Base-by-base conservation (phyloP, 2,797 vertebrate species). In the Mormyrops boulengeri region DNA sequence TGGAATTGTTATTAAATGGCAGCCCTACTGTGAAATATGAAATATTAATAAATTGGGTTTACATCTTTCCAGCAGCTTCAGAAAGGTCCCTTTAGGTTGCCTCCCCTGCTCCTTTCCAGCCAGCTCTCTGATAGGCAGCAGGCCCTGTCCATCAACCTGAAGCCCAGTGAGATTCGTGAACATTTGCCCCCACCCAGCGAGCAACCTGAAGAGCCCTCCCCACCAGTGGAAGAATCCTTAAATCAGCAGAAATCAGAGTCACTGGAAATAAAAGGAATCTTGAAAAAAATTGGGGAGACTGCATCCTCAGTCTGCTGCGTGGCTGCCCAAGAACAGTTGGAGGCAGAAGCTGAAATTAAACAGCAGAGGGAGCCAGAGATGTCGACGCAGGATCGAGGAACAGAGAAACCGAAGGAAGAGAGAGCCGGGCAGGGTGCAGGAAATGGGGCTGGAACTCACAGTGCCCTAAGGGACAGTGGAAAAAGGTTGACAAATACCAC, bases 101-200 rank as follows among this genome's bases (percentile, higher is more conserved):
- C 96, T 9, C 92, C 93, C 30, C 94, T 95, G 90, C 69, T 88
- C 88, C 92, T 96, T 91, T 92, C 94, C 30, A 82, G 94, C 90
- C 94, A 93, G 6, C 93, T 96, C 89, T 94, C 94, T 1, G 94
- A 95, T 93, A 93, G 93, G 91, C 95, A 95, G 91, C 96, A 95
- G 93, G 92, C 91, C 91, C 93, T 90, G 73, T 95, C 96, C 69
- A 92, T 94, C 92, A 96, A 96, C 92, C 93, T 96, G 1, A 96
- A 94, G 89, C 95, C 96, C 93, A 95, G 94, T 9, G 96, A 96
- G 92, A 69, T 96, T 1, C 91, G 91, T 84, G 94, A 93, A 5
- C 92, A 94, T 30, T 91, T 92, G 92, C 84, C 73, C 6, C 87
- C 49, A 19, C 87, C 92, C 30, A 50, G 50, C 44, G 30, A 69